Conservation (phyloP, 2,797 vertebrate species). For the Cyprinodon diabolis region DNA sequence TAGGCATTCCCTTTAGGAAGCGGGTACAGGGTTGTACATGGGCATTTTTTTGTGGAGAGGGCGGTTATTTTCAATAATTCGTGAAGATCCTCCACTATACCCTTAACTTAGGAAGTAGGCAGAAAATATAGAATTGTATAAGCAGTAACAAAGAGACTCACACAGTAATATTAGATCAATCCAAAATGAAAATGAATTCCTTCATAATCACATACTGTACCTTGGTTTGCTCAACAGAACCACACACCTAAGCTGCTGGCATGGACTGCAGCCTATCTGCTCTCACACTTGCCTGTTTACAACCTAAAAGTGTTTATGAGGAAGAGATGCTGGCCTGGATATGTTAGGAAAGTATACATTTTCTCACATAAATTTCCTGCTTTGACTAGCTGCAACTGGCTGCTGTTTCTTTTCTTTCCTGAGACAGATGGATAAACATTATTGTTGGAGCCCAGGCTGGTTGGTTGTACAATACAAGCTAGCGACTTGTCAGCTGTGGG, state of each 20-base stretch:
- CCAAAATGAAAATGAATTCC: background rate
- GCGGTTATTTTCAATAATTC: no score
- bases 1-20: no score
- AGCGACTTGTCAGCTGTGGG: constrained; percentile 50
- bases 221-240: constrained; percentile 21
- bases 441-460: constrained; percentile 72
- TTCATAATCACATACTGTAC: constrained; percentile 26
- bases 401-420: constrained; percentile 71
- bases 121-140: background rate
- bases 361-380: constrained; percentile 73
- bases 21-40: no score
- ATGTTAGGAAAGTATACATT: constrained; percentile 57
- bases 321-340: constrained; percentile 34
- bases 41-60: no score
- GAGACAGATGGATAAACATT: constrained; percentile 79
- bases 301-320: constrained; percentile 49
- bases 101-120: background rate
- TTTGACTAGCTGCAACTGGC: constrained; percentile 70
- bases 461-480: constrained; percentile 55
- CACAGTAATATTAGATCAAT: background rate
- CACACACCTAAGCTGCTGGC: constrained; percentile 34
- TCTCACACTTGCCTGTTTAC: constrained; percentile 28
- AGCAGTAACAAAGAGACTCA: background rate
- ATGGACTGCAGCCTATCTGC: constrained; percentile 1
- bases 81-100: no score